Base-by-base conservation (phyloP, 53 echinoderm and acorn worm species). In the Glandiceps talaboti region DNA sequence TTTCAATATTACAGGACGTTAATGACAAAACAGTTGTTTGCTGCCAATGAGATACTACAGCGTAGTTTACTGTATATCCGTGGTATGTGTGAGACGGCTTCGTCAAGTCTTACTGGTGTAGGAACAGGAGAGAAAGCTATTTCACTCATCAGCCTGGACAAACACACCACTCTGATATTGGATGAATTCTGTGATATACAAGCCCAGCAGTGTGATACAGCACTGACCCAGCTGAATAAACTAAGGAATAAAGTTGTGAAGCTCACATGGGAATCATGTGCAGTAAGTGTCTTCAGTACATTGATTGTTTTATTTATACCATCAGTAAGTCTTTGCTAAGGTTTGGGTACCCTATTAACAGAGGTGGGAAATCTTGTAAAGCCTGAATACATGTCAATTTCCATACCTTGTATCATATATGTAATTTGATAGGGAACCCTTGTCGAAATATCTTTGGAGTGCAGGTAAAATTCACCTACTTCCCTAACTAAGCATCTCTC, bases 1-100 rank as follows among this genome's bases (percentile, higher is more conserved):
- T n/a, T n/a, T 0, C 30, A 32, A 33, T 27, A n/a, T 73, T 27
- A 28, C 75, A 99, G 99, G 81, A 79, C 77, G 0, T 30, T 88
- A 0, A 94, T 99, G 91, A 80, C 80, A 64, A 91, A 78, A 30
- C 87, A 94, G 86, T 83, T 99, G 30, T 99, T 99, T 83, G 84
- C 99, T 1, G 99, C 94, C 79, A 99, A 94, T 75, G 93, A 99
- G 89, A 91, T 99, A 30, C 91, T 99, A 12, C 99, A 94, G 83
- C 87, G 99, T 0, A 94, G 99, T 77, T 82, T 99, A 31, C 91
- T 99, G 30, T 87, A 99, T 82, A 88, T 99, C 86, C 89, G 90
- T 28, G 84, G 80, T 79, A 93, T 93, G 88, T 99, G 99, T 78
- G 99, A 99, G 79, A 31, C 91, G 1, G 93, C 99, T 31, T 89